Evolutionary conservation across 2,888 invertebrate genomes (phyloP), one percentile per base, ranked within the genome.

Genomic region (Hydriomena furcata): DNA sequence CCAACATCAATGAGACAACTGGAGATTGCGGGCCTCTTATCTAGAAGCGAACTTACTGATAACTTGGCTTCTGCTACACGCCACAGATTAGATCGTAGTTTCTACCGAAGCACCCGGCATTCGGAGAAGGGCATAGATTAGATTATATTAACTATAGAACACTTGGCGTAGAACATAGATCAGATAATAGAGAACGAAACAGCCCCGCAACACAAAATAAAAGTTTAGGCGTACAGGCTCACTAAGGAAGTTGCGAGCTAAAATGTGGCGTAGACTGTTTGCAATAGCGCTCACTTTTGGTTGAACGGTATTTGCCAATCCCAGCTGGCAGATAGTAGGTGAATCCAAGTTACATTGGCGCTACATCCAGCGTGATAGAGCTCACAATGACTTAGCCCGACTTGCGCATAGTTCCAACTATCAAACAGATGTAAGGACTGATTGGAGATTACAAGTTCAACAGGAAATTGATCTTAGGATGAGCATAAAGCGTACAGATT

Each of bases 401-500:
- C 35, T 23, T 6, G 24, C 23, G 2, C 24, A 31, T 17, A 32
- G 35, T 35, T 41, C 8, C 28, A 11, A 23, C 35, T 30, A 21
- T 41, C 32, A 41, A 35, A 35, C 24, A 31, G 30, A 41, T 17
- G 28, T 35, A 41, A 46, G 46, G 38, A 41, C 40, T 28, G 47
- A 47, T 41, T 27, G 25, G 5, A 49, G 42, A 49, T 49, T 37
- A 49, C 48, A 36, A 49, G 36, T 49, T 37, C 8, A 42, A 48
- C 47, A 36, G 41, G 48, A 41, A 48, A 42, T 48, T 48, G 48
- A 48, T 42, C 48, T 48, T 31, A 25, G 17, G 11, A 23, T 41
- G 28, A 35, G 32, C 48, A 32, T 32, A 30, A 24, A 41, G 30
- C 35, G 30, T n/a, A 21, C 10, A 23, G 47, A 35, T 27, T 35